Evolutionary conservation across 2,888 invertebrate species (phyloP).

Genomic region (Caenorhabditis zanzibari): DNA sequence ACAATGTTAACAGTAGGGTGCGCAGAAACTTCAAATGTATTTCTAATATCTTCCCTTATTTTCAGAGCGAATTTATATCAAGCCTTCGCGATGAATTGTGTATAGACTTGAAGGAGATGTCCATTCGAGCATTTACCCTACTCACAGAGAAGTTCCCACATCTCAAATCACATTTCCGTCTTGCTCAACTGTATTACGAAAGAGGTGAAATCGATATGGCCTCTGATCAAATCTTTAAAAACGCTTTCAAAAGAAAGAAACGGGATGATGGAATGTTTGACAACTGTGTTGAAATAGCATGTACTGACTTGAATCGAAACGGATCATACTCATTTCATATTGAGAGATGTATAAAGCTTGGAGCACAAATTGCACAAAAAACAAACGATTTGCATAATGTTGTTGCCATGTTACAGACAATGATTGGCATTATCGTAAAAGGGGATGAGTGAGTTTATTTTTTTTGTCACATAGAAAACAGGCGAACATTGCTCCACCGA

Average conservation of each 20-base stretch:
- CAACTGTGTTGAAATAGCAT: constrained; percentile 68
- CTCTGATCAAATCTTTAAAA: constrained; percentile 64
- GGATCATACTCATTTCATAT: constrained; percentile 70
- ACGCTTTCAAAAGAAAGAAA: constrained; percentile 69
- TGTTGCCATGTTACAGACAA: constrained; percentile 51
- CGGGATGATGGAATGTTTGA: constrained; percentile 71
- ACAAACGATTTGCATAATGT: constrained; percentile 63
- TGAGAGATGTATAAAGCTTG: constrained; percentile 61
- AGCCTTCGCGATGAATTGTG: constrained; percentile 48
- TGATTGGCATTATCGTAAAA: constrained; percentile 49
- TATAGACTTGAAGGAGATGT: constrained; percentile 67
- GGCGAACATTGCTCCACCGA: no score
- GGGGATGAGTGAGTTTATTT: constrained; percentile 66
- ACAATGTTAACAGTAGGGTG: no score
- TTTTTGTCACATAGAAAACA: no score
- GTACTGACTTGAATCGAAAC: constrained; percentile 68
- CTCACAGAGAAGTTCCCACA: constrained; percentile 73
- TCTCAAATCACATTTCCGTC: constrained; percentile 71
- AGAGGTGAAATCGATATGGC: constrained; percentile 54
- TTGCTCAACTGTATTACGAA: constrained; percentile 69
- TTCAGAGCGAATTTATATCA: constrained; percentile 6
- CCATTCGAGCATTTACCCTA: constrained; percentile 67
- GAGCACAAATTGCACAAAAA: constrained; percentile 37
- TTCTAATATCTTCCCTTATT: not conserved
- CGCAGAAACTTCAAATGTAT: no score